These are phyloP conservation scores for Drosophila guanche DNA, from an alignment of 1,140 invertebrate genomes.

Conservation along the genomic window DNA sequence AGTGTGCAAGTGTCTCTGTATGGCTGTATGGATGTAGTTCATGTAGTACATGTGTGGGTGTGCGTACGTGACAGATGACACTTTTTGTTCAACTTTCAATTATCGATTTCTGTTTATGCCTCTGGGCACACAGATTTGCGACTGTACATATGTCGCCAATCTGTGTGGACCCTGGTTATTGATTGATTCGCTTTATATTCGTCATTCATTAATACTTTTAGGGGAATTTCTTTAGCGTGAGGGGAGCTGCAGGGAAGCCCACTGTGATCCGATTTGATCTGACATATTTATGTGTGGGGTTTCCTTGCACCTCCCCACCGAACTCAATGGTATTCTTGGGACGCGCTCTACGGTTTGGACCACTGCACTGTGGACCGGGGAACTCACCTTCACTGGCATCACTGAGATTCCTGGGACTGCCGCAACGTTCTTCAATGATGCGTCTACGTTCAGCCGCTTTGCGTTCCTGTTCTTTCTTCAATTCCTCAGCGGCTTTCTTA, in stretches of 20 bases:
- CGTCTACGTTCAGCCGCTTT: constrained; percentile 98
- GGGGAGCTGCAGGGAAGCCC: constrained; percentile 7
- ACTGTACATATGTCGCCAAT: not conserved
- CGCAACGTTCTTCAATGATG: constrained; percentile 97
- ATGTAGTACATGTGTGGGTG: constrained; percentile 18
- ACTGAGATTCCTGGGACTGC: constrained; percentile 94
- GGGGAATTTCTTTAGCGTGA: not conserved
- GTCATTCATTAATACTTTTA: constrained; percentile 9
- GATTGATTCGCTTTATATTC: constrained; percentile 31
- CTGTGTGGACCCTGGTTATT: constrained; percentile 18
- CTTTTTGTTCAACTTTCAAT: constrained; percentile 56
- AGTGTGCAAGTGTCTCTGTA: constrained; percentile 13
- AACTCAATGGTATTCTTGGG: too few species aligned
- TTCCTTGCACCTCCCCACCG: not conserved
- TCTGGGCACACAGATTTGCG: constrained; percentile 2
- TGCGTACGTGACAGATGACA: constrained; percentile 60
- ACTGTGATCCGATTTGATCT: not conserved
- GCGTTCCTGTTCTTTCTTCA: constrained; percentile 99
- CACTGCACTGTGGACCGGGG: constrained; percentile 46
- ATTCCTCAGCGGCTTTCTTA: constrained; percentile 99
- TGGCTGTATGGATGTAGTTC: constrained; percentile 7
- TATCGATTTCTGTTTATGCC: constrained; percentile 41
- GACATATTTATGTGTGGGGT: too few species aligned
- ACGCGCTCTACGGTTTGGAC: not conserved
- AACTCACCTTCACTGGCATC: constrained; percentile 95